Base-by-base conservation (phyloP, 2,888 invertebrate species). In the Lepidochitona cinerea region DNA sequence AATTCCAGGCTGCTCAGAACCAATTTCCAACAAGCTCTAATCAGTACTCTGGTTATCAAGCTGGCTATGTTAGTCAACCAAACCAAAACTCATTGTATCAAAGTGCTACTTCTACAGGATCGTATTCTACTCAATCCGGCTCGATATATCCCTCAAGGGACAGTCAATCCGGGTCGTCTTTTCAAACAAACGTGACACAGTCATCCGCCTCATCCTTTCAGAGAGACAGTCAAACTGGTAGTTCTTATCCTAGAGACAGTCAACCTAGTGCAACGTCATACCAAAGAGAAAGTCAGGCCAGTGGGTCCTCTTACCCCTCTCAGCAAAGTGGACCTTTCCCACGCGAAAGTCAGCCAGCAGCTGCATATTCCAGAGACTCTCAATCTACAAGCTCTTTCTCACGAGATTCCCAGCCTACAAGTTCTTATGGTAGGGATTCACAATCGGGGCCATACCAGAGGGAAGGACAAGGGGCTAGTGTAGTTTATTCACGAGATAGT, bases 1-100 rank as follows among this genome's bases (percentile, higher is more conserved):
- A 83, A 74, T 84, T 80, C 74, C 78, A 80, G 49, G 64, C 83
- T 73, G 72, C 72, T 69, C 78, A 76, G 49, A 75, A 71, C 49
- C 78, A 80, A 76, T 79, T 76, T 67, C 76, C 74, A 52, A 74
- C 79, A 53, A 66, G 70, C 36, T 81, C 78, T 73, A 80, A 75
- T 77, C 84, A 82, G 73, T 84, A 78, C 72, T 83, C 81, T 70
- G 81, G 77, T 70, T 83, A 80, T 72, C 83, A 84, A 76, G 79
- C 85, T 73, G 79, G 79, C 74, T 85, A 78, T 71, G 81, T 82
- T 7, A 75, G 69, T 68, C 71, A 76, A 68, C 77, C 33, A 72
- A 75, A 66, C 54, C 82, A 80, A 74, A 82, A 72, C 75, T 80
- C 81, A 33, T 75, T 84, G 69, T 84, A 84, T 75, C 81, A 75